Evolutionary conservation across 2,888 invertebrate genomes (phyloP).

Genomic region (Drosophila subsilvestris): DNA sequence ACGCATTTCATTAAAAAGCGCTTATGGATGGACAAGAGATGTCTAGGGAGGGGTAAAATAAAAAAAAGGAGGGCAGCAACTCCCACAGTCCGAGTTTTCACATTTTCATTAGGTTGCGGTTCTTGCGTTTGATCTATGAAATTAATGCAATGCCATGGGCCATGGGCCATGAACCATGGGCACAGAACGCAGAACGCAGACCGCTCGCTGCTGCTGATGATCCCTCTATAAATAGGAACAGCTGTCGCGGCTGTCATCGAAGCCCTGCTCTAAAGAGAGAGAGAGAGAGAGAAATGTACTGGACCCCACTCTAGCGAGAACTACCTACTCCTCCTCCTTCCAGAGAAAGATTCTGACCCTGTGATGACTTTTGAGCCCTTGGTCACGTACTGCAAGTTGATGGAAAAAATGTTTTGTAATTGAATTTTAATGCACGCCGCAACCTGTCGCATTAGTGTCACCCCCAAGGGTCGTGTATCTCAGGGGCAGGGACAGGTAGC

Average conservation of each 20-base stretch:
- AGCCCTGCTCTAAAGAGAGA: not conserved
- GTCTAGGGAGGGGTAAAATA: not conserved
- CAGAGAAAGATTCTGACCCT: slow-evolving; percentile 36
- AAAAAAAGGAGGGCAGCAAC: not conserved
- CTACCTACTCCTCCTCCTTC: slow-evolving; percentile 4
- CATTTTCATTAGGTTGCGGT: slow-evolving; percentile 70
- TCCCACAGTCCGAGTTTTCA: slow-evolving; percentile 36
- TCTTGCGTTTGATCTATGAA: slow-evolving; percentile 77
- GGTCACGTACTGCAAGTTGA: slow-evolving; percentile 66
- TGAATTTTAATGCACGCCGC: slow-evolving; percentile 70
- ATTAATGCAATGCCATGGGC: slow-evolving; percentile 73
- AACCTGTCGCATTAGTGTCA: slow-evolving; percentile 70
- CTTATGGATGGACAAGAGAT: slow-evolving; percentile 32
- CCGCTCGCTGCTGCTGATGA: slow-evolving; percentile 1
- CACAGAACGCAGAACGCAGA: slow-evolving; percentile 28
- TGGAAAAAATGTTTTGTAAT: slow-evolving; percentile 59
- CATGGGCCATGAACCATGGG: slow-evolving; percentile 30
- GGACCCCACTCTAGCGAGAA: not conserved
- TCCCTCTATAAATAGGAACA: slow-evolving; percentile 67
- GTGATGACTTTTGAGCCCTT: slow-evolving; percentile 50
- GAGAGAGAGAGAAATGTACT: not conserved
- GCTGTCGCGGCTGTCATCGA: slow-evolving; percentile 44
- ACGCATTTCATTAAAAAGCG: slow-evolving; percentile 71
- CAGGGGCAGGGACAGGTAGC: slow-evolving; percentile 38
- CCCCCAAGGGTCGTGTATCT: not conserved